Conservation (phyloP, 2,888 invertebrate genomes). For the Aricia artaxerxes region DNA sequence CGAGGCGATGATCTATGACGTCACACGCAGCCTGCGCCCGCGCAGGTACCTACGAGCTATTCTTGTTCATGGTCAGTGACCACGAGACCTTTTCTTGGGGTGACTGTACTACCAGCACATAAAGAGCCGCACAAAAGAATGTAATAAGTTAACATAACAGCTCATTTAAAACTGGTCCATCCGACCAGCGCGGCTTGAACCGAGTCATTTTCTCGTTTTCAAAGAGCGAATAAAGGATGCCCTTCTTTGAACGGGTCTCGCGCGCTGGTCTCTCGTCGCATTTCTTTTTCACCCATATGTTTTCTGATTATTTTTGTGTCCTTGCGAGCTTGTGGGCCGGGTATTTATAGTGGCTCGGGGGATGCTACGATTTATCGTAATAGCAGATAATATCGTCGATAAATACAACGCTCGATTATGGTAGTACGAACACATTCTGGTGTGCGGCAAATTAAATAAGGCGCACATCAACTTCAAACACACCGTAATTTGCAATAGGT, state of each 20-base stretch:
- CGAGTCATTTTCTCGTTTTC: conserved; percentile 50
- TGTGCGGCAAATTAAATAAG: not conserved
- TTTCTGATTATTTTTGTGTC: conserved; percentile 74
- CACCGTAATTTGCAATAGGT: too few relatives aligned
- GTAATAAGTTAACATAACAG: conserved; percentile 46
- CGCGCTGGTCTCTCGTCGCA: conserved; percentile 54
- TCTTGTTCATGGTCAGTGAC: conserved; percentile 77
- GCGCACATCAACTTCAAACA: not conserved
- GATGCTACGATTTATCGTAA: conserved; percentile 37
- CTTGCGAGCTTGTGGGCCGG: conserved; percentile 61
- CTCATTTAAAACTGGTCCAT: conserved; percentile 50
- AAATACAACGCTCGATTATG: conserved; percentile 14
- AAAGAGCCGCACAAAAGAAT: conserved; percentile 47
- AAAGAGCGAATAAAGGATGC: conserved; percentile 59
- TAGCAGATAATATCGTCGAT: conserved; percentile 15
- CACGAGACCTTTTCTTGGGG: conserved; percentile 75
- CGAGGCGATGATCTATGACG: conserved; percentile 54
- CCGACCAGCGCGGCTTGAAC: conserved; percentile 55
- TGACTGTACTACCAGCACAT: conserved; percentile 68
- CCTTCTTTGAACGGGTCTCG: conserved; percentile 53
- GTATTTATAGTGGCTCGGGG: conserved; percentile 44
- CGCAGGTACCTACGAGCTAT: conserved; percentile 69
- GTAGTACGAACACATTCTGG: not conserved
- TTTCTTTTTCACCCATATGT: conserved; percentile 75
- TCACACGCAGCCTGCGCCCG: conserved; percentile 57